A percentile compares a stretch with the other conserved stretches of the same genome.
phyloP scores from a whole-genome alignment of 2,113 vertebrate genomes.

The Brachypteracias leptosomus region DNA sequence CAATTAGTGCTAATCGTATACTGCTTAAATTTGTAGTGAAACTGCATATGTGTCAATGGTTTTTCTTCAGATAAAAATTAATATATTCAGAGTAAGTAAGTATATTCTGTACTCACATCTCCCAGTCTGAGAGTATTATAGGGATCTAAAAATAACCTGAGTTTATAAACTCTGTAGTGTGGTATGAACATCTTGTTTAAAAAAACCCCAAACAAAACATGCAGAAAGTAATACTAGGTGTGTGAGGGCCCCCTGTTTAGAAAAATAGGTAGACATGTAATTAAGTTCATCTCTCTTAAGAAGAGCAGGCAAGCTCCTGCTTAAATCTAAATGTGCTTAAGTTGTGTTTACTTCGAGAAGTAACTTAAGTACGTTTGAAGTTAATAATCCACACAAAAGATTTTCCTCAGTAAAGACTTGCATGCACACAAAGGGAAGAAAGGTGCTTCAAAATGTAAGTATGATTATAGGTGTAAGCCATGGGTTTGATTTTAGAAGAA shows the following conservation, averaged over 20 bases:
- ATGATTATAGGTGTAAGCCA: background rate
- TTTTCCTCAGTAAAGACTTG: background rate
- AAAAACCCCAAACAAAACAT: background rate
- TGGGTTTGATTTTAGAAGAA: conserved; percentile 7
- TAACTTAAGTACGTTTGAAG: conserved; percentile 16
- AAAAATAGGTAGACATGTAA: background rate
- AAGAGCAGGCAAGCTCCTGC: background rate
- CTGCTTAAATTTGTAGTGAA: background rate
- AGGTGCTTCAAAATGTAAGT: background rate
- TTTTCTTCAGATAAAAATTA: conserved; percentile 19
- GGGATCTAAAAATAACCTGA: background rate
- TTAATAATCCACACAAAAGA: conserved; percentile 1
- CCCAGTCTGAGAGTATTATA: background rate
- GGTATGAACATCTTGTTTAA: background rate
- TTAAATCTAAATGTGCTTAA: conserved; percentile 31
- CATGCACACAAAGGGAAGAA: background rate
- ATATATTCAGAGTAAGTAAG: background rate
- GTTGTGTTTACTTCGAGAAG: conserved; percentile 40
- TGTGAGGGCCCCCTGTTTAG: background rate
- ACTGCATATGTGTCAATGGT: background rate
- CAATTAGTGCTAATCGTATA: background rate
- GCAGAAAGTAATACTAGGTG: background rate
- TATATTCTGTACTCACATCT: background rate
- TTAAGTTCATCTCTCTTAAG: conserved; percentile 36
- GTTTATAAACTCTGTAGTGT: background rate